phyloP scores from a whole-genome alignment of 2,797 vertebrate genomes.

The Ptychadena robeensis region DNA sequence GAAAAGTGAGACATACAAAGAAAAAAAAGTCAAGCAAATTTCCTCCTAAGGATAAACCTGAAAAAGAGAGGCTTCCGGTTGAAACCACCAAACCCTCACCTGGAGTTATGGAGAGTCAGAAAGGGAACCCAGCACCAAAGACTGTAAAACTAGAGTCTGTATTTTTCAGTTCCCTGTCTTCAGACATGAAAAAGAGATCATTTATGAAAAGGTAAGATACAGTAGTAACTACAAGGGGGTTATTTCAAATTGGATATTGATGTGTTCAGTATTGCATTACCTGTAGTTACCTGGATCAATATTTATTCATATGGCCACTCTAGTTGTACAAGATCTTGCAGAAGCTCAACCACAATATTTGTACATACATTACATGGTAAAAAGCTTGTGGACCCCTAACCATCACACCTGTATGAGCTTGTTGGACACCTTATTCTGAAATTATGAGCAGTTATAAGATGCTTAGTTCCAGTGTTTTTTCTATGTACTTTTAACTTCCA shows the following conservation, averaged over 20 bases:
- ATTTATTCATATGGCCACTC: no score
- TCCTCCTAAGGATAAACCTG: conserved; percentile 56
- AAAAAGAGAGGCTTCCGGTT: conserved; percentile 58
- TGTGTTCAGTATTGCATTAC: no score
- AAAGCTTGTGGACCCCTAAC: no score
- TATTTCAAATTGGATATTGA: no score
- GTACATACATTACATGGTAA: no score
- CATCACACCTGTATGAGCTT: no score
- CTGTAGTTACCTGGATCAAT: no score
- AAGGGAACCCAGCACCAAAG: conserved; percentile 69
- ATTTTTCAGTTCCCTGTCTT: conserved; percentile 85
- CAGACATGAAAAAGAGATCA: conserved; percentile 66
- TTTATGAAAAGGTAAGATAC: conserved; percentile 69
- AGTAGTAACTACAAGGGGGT: not conserved
- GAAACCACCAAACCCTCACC: conserved; percentile 27
- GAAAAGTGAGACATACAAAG: conserved; percentile 87
- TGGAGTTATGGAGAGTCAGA: conserved; percentile 62
- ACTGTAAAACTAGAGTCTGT: conserved; percentile 75
- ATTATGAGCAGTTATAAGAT: no score
- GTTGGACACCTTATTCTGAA: no score
- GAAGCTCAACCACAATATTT: no score
- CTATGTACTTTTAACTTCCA: not conserved
- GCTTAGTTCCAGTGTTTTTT: no score
- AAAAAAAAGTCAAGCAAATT: conserved; percentile 73
- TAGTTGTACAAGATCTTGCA: no score